These are phyloP conservation scores for Chondrilla cf. caribensis DNA, from an alignment of 37 sponge, comb jelly and placozoan genomes.

Conservation along the genomic window DNA sequence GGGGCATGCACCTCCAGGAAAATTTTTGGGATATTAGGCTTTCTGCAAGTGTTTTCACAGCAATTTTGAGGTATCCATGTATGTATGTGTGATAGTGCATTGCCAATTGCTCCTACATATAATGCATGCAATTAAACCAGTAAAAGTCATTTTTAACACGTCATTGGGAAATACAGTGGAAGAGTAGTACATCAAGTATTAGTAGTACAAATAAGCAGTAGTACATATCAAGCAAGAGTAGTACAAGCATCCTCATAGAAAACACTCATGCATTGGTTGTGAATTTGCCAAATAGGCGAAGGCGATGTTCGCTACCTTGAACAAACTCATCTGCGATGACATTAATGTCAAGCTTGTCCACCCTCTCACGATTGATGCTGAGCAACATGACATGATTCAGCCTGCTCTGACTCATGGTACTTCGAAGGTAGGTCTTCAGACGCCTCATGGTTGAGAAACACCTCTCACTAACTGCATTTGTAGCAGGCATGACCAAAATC, in stretches of 20 bases:
- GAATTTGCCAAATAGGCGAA: constrained; percentile 31
- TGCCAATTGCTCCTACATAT: constrained; percentile 1
- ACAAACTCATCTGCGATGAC: constrained; percentile 29
- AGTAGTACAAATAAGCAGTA: neutral
- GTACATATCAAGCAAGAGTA: too few species aligned
- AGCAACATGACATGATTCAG: constrained; percentile 33
- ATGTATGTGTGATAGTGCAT: neutral
- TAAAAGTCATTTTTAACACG: neutral
- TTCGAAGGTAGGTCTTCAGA: constrained; percentile 26
- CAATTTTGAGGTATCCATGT: constrained; percentile 11
- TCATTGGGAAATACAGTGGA: constrained; percentile 5
- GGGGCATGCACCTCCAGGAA: neutral
- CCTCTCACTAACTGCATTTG: constrained; percentile 8
- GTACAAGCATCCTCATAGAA: too few species aligned
- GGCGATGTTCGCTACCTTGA: constrained; percentile 37
- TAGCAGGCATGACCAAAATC: constrained; percentile 19
- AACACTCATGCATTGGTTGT: constrained; percentile 25
- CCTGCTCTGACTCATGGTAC: constrained; percentile 27
- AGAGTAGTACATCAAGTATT: neutral
- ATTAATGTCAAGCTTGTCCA: constrained; percentile 32
- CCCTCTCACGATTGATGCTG: constrained; percentile 25
- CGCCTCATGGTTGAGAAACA: constrained; percentile 11
- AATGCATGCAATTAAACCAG: neutral
- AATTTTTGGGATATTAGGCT: constrained; percentile 3
- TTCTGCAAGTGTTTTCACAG: neutral